Evolutionary conservation across 2,113 vertebrate genomes (phyloP).

Genomic region (Phoxinus phoxinus): DNA sequence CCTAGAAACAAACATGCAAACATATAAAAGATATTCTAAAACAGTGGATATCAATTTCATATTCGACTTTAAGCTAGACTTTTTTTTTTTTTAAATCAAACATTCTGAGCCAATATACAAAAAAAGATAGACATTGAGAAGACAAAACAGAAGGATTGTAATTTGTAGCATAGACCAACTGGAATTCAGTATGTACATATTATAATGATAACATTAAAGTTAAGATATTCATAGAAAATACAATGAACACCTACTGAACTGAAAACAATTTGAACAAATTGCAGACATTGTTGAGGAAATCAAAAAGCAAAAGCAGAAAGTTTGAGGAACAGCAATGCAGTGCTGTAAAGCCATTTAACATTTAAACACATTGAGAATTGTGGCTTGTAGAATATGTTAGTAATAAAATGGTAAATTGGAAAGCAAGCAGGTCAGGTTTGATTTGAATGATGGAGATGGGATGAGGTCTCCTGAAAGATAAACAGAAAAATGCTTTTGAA

Average conservation of each 20-base stretch:
- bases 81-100: no score
- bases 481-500: not conserved
- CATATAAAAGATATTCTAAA: not conserved
- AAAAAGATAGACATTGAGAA: not conserved
- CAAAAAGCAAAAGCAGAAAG: not conserved
- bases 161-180: not conserved
- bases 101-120: not conserved
- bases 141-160: not conserved
- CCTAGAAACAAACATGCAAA: conserved; percentile 34
- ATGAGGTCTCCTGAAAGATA: conserved; percentile 13
- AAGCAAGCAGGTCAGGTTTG: not conserved
- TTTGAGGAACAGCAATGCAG: not conserved
- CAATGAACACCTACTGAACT: not conserved
- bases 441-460: not conserved
- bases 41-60: not conserved
- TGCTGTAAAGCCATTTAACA: not conserved
- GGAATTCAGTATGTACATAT: not conserved
- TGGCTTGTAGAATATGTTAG: not conserved
- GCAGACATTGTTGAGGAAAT: not conserved
- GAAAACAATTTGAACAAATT: not conserved
- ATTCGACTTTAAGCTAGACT: not conserved
- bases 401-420: not conserved
- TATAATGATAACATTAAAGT: not conserved
- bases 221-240: not conserved
- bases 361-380: not conserved